Conservation (phyloP, 2,797 vertebrate genomes). For the Sternarchorhynchus goeldii region DNA sequence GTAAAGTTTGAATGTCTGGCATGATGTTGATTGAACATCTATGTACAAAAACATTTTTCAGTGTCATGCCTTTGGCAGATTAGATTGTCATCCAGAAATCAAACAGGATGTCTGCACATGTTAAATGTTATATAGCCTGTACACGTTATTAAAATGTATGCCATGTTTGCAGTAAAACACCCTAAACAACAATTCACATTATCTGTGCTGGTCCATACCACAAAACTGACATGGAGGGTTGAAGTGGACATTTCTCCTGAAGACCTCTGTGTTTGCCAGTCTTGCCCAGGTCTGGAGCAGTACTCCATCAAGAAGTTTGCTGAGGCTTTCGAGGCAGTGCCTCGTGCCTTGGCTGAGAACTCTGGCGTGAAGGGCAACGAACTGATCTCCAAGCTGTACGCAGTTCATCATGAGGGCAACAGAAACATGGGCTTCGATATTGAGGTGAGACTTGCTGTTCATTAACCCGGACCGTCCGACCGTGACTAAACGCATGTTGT, state of each 20-base stretch:
- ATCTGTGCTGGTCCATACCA: neutral
- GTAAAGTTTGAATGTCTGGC: neutral
- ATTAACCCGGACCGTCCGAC: neutral
- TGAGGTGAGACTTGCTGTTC: constrained; percentile 77
- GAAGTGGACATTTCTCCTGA: neutral
- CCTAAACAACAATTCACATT: too few relatives aligned
- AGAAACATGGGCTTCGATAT: constrained; percentile 95
- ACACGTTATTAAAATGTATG: neutral
- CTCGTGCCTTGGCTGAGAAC: constrained; percentile 94
- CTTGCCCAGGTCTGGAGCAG: constrained; percentile 94
- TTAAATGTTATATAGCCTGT: too few relatives aligned
- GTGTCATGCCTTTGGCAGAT: neutral
- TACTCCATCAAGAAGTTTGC: constrained; percentile 98
- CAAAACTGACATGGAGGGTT: neutral
- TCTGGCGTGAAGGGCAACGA: constrained; percentile 94
- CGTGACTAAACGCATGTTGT: too few relatives aligned
- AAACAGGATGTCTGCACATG: neutral
- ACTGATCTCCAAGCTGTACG: constrained; percentile 93
- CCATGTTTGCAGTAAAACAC: neutral
- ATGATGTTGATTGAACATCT: neutral
- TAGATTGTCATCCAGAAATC: neutral
- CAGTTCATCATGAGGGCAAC: constrained; percentile 93
- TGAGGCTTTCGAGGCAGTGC: constrained; percentile 91
- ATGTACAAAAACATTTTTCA: neutral
- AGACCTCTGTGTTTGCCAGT: constrained; percentile 67